These are phyloP conservation scores for Mantis religiosa DNA, from an alignment of 2,888 invertebrate genomes.

Conservation along the genomic window DNA sequence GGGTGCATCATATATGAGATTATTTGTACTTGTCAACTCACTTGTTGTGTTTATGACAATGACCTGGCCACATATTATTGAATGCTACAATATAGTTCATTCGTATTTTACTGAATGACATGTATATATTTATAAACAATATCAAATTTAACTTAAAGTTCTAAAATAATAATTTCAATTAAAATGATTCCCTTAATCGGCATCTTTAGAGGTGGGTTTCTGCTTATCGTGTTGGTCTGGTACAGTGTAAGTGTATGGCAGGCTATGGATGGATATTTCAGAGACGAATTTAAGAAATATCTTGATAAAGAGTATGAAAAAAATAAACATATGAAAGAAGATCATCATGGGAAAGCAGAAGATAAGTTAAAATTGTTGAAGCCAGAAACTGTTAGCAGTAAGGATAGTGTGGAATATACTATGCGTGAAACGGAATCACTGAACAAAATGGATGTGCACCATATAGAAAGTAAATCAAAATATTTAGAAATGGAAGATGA, in stretches of 20 bases:
- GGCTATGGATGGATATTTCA: conserved; percentile 71
- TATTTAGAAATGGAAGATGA: not conserved
- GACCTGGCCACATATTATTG: conserved; percentile 68
- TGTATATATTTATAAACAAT: conserved; percentile 22
- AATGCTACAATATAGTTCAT: conserved; percentile 49
- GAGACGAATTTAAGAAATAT: conserved; percentile 62
- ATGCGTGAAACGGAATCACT: not conserved
- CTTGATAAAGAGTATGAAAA: conserved; percentile 45
- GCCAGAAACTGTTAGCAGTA: not conserved
- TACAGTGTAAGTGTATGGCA: conserved; percentile 67
- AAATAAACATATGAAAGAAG: conserved; percentile 2
- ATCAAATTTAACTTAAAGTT: not conserved
- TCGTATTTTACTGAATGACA: conserved; percentile 42
- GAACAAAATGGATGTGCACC: not conserved
- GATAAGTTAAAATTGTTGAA: not conserved
- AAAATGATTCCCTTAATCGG: conserved; percentile 26
- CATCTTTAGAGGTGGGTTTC: conserved; percentile 57
- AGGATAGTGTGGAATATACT: not conserved
- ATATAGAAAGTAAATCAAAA: not conserved
- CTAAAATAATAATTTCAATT: not conserved
- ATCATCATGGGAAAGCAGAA: not conserved
- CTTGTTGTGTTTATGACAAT: conserved; percentile 66
- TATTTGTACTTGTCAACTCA: conserved; percentile 77
- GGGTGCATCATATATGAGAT: conserved; percentile 69
- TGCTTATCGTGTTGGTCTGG: conserved; percentile 65